Evolutionary conservation across 2,888 invertebrate genomes (phyloP), one percentile per base, ranked within the genome.

Genomic region (Mycalesis mineus): DNA sequence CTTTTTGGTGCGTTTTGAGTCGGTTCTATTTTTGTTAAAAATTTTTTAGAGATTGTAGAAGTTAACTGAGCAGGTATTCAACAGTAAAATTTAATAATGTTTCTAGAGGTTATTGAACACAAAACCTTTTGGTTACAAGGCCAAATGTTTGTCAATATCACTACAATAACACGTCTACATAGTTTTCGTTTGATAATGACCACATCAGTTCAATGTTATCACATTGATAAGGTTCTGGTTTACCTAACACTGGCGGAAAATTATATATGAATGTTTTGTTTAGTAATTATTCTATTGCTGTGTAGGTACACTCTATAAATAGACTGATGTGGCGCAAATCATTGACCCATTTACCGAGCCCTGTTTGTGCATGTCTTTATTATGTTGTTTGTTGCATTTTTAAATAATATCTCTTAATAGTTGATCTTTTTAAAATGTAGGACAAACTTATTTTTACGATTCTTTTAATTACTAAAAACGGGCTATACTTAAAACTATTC

Each of bases 341-440:
- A 45, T 57, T 63, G 59, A 62, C 60, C 59, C 50, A 64, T 63
- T 62, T 56, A 51, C 42, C 49, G 36, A 29, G 48, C 15, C 36
- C 37, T 37, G 14, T 39, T 39, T 33, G 33, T 45, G 29, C 31
- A 36, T 48, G 17, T 13, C 22, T 39, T 49, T 49, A 49, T 48
- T 36, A 8, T n/a, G 15, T 48, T 39, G 33, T 47, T 33, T 17
- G 31, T 15, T 33, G 47, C 47, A 17, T 33, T 47, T 31, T 11
- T 45, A 31, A 45, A 9, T 14, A 6, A 39, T 14, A 33, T 33
- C 11, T 33, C 2, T 33, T 33, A 33, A 9, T 33, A 9, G n/a
- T n/a, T n/a, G n/a, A n/a, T n/a, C n/a, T n/a, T n/a, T n/a, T n/a
- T n/a, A n/a, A n/a, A n/a, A n/a, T n/a, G n/a, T n/a, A n/a, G n/a